Evolutionary conservation across 2,113 vertebrate genomes (phyloP).

Genomic region (Abramis brama): DNA sequence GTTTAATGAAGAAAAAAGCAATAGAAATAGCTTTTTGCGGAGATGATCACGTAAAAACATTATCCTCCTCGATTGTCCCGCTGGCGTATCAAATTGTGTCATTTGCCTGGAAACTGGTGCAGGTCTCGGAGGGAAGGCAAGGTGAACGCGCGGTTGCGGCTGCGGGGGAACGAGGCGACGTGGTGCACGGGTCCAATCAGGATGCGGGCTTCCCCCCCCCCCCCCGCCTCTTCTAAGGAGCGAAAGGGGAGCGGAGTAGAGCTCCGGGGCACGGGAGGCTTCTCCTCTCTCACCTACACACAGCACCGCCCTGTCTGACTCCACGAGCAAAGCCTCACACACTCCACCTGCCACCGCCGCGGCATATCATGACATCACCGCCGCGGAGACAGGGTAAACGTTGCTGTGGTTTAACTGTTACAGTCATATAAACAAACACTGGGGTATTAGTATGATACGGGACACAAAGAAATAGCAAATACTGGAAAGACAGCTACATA

Average conservation of each 20-base stretch:
- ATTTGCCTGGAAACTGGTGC: slow-evolving; percentile 82
- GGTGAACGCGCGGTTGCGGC: slow-evolving; percentile 72
- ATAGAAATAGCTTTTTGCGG: slow-evolving; percentile 70
- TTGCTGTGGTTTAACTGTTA: slow-evolving; percentile 45
- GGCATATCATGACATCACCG: slow-evolving; percentile 61
- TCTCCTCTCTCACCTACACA: slow-evolving; percentile 71
- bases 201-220: slow-evolving; percentile 41
- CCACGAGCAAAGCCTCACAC: slow-evolving; percentile 64
- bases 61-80: slow-evolving; percentile 78
- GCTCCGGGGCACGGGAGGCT: slow-evolving; percentile 70
- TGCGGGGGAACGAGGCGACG: slow-evolving; percentile 69
- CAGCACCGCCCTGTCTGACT: slow-evolving; percentile 72
- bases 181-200: slow-evolving; percentile 73
- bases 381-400: slow-evolving; percentile 54
- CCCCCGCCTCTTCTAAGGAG: slow-evolving; percentile 52
- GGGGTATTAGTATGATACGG: slow-evolving; percentile 6
- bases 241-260: slow-evolving; percentile 49
- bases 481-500: slow-evolving; percentile 6
- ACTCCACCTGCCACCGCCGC: slow-evolving; percentile 66
- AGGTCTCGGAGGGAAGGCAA: slow-evolving; percentile 77
- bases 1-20: slow-evolving; percentile 74
- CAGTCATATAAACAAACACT: slow-evolving; percentile 49
- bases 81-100: slow-evolving; percentile 79
- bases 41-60: slow-evolving; percentile 76
- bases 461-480: slow-evolving; percentile 5